phyloP scores from a whole-genome alignment of 2,888 invertebrate species.

The Terebella lapidaria region DNA sequence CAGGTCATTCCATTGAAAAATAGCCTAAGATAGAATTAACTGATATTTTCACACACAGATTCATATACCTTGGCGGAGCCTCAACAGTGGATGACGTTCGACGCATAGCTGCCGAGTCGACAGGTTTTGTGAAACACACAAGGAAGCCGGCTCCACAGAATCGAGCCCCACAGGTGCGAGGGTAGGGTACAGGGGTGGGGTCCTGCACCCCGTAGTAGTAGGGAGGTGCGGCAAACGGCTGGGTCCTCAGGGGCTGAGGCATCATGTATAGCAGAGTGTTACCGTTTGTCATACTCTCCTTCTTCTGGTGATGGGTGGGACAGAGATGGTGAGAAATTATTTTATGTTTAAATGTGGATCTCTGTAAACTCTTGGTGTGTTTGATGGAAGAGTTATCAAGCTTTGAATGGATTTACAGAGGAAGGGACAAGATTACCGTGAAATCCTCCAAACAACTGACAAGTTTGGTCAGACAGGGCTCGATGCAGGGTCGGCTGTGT shows the following conservation, averaged over 20 bases:
- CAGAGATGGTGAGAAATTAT: no score
- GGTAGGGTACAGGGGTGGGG: constrained; percentile 75
- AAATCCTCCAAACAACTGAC: constrained; percentile 60
- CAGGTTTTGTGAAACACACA: constrained; percentile 65
- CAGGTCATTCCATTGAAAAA: no score
- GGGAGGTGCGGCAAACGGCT: no score
- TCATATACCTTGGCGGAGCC: constrained; percentile 5
- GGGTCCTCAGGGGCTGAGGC: not conserved
- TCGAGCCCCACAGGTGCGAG: constrained; percentile 85
- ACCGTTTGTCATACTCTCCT: no score
- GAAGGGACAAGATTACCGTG: constrained; percentile 26
- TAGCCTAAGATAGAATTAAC: no score
- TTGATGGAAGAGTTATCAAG: no score
- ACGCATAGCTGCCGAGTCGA: not conserved
- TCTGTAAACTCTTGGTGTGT: no score
- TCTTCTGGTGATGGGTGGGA: no score
- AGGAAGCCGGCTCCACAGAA: constrained; percentile 76
- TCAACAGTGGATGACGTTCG: constrained; percentile 1
- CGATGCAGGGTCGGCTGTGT: constrained; percentile 79
- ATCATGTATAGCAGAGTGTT: not conserved
- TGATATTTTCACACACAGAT: not conserved
- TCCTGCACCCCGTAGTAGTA: constrained; percentile 29
- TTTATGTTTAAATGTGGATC: no score
- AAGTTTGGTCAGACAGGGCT: constrained; percentile 75
- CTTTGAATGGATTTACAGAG: no score